phyloP scores from a whole-genome alignment of 2,113 vertebrate species.

The Bufo bufo region DNA sequence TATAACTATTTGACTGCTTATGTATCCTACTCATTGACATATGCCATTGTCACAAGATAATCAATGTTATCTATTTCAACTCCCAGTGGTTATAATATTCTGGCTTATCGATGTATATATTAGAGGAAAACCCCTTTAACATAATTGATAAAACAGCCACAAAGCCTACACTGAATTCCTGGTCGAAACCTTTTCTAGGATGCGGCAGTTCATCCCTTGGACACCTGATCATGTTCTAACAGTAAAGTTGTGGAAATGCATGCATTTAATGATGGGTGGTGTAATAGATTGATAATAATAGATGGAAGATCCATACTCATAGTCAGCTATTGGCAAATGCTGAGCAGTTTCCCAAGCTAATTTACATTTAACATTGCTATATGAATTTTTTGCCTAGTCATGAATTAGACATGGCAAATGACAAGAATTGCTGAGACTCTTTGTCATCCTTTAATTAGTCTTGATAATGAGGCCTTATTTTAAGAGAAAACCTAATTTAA shows the following conservation, averaged over 20 bases:
- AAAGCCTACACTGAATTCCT: neutral
- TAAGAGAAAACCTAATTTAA: conserved; percentile 70
- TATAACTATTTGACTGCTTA: too few relatives aligned
- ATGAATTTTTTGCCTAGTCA: conserved; percentile 41
- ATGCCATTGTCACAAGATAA: too few relatives aligned
- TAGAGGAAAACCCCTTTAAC: neutral
- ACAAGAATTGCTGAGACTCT: conserved; percentile 60
- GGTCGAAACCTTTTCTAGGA: neutral
- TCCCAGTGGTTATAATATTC: too few relatives aligned
- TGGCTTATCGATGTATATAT: neutral
- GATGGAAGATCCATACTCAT: neutral
- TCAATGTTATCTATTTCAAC: too few relatives aligned
- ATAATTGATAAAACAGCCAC: neutral
- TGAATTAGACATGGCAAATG: conserved; percentile 62
- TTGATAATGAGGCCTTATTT: conserved; percentile 68
- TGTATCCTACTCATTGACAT: too few relatives aligned
- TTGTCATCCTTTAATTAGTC: conserved; percentile 70
- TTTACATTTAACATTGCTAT: conserved; percentile 61
- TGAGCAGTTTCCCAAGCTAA: conserved; percentile 61
- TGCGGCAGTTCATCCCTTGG: neutral
- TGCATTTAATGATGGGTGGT: neutral
- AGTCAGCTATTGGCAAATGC: conserved; percentile 1
- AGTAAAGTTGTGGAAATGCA: neutral
- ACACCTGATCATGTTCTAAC: neutral
- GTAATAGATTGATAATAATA: neutral